Evolutionary conservation across 2,113 vertebrate genomes (phyloP), one percentile per base, ranked within the genome.

Genomic region (Diphyllodes magnificus): DNA sequence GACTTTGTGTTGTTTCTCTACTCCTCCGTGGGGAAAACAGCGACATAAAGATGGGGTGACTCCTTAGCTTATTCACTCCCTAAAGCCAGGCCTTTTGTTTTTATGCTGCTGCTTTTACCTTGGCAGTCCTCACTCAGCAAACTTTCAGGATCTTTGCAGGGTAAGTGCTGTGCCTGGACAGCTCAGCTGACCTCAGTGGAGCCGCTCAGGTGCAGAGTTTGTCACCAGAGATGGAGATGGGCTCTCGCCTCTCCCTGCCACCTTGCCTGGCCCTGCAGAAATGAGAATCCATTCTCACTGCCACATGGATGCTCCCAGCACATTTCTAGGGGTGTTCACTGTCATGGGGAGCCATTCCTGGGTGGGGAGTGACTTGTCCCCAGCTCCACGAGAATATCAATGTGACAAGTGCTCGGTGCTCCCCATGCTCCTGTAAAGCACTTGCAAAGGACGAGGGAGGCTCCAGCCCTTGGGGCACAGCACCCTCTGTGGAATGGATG

Each of bases 401-500:
- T 11, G 30, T 82, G 81, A 76, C 30, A 66, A 21, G 28, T 12
- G 45, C 49, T 65, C 8, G 0, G 19, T 0, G 2, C n/a, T 24
- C 8, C 19, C 27, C 17, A n/a, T 31, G 28, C 1, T 11, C 18
- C 33, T 40, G 9, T 25, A 40, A 65, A 56, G 20, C 30, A 15
- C 39, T 31, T 63, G 49, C 2, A 24, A 81, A 83, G 42, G 35
- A 31, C 0, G 5, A 53, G 21, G 49, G 40, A 76, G 27, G 27
- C 51, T 79, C 33, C 39, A 20, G 39, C 15, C 35, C 24, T 1
- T 1, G n/a, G 33, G 35, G 44, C 27, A 39, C 18, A 18, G 21
- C 16, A 33, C 6, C 6, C 35, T 0, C 0, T 33, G 11, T 6
- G 7, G 51, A 42, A 59, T 2, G 12, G 17, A 6, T 50, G 33